Percentiles rank a stretch among this genome's conserved stretches.
phyloP scores from a whole-genome alignment of 2,797 vertebrate genomes.

The Pachyuromys duprasi region DNA sequence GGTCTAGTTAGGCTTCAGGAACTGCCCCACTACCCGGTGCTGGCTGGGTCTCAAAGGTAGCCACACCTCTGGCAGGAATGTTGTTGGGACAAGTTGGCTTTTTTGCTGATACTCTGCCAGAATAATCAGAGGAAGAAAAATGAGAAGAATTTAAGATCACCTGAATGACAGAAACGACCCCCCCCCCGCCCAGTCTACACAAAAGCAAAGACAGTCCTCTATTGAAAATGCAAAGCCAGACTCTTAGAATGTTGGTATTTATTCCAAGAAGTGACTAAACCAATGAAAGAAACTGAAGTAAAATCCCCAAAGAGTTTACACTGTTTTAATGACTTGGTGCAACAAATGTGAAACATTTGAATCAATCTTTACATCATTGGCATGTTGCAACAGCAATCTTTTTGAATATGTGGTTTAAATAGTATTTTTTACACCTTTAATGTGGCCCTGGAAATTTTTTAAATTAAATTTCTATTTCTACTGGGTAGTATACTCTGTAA shows the following conservation, averaged over 20 bases:
- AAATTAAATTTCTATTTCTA: background rate
- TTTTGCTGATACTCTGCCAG: conserved; percentile 21
- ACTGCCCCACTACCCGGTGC: background rate
- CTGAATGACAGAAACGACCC: background rate
- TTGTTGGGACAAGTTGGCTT: background rate
- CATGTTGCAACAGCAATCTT: background rate
- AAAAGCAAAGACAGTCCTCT: background rate
- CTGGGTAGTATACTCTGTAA: background rate
- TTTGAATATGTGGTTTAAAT: background rate
- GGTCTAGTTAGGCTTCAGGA: background rate
- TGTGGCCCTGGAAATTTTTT: background rate
- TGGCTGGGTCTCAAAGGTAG: background rate
- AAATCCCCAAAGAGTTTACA: background rate
- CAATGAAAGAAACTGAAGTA: background rate
- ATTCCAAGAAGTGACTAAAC: background rate
- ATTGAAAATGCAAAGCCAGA: background rate
- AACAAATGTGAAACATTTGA: background rate
- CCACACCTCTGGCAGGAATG: background rate
- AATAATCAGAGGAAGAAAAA: conserved; percentile 12
- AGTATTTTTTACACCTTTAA: background rate
- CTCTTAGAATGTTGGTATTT: background rate
- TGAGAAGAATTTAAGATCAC: background rate
- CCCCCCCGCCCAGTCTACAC: background rate
- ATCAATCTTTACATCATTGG: conserved; percentile 19
- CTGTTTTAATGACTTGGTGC: background rate